Conservation (phyloP, 2,797 vertebrate species). For the Halcyon badia region DNA sequence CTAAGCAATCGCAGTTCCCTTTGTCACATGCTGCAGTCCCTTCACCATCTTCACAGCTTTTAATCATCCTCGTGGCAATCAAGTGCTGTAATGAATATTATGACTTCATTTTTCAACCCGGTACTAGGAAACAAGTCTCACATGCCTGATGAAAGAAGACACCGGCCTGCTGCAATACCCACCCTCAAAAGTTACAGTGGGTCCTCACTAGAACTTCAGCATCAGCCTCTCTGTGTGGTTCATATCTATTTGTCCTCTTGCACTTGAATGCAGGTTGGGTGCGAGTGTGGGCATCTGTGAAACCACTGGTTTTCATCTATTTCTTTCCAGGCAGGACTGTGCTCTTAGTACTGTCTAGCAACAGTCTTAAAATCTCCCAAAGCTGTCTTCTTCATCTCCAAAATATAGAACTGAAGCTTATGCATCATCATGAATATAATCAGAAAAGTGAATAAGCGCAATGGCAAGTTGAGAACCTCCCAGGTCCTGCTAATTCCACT, state of each 20-base stretch:
- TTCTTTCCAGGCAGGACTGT: neutral
- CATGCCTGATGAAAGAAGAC: neutral
- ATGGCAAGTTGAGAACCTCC: neutral
- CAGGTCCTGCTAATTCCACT: neutral
- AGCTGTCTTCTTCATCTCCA: neutral
- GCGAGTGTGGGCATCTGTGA: neutral
- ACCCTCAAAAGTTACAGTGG: fast-evolving
- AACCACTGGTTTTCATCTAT: neutral
- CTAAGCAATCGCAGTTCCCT: neutral
- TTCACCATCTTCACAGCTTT: neutral
- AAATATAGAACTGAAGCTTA: neutral
- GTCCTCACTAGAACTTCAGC: neutral
- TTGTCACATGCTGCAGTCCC: fast-evolving
- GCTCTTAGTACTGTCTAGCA: neutral
- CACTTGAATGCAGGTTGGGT: fast-evolving
- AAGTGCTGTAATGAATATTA: neutral
- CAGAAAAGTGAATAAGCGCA: neutral
- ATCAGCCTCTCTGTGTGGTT: neutral
- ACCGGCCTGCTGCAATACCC: neutral
- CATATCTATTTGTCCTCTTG: neutral
- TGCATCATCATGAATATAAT: neutral
- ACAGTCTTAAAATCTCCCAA: neutral
- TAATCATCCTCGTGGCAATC: neutral
- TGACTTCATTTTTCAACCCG: neutral
- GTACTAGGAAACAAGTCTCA: neutral